phyloP scores from a whole-genome alignment of 2,797 vertebrate genomes.

The Crenichthys baileyi region DNA sequence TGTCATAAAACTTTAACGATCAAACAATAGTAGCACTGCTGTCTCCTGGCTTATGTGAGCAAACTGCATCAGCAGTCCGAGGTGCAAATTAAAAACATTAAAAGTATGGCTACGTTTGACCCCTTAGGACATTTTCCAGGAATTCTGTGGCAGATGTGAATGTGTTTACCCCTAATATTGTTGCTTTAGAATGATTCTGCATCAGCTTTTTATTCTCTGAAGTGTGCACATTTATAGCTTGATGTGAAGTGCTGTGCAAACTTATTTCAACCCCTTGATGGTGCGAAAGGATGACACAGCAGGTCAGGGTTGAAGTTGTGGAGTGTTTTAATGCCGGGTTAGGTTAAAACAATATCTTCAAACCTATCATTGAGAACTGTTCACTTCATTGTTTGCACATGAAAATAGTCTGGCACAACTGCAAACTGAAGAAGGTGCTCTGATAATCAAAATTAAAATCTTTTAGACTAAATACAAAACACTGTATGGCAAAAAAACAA shows the following conservation, averaged over 20 bases:
- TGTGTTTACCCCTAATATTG: conserved; percentile 42
- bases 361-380: no score
- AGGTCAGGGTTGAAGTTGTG: neutral
- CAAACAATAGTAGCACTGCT: conserved; percentile 56
- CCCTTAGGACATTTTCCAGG: neutral
- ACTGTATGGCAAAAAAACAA: no score
- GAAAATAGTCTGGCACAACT: no score
- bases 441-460: no score
- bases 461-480: no score
- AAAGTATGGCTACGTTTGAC: conserved; percentile 40
- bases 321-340: neutral
- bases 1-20: conserved; percentile 73
- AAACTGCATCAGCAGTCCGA: conserved; percentile 1
- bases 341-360: no score
- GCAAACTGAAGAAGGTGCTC: no score
- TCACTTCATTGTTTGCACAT: no score
- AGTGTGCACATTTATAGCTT: conserved; percentile 14
- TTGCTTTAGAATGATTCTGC: conserved; percentile 45
- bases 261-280: neutral
- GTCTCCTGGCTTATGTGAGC: conserved; percentile 53
- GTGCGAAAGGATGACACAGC: neutral
- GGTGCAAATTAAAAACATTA: conserved; percentile 46
- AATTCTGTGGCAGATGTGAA: conserved; percentile 3
- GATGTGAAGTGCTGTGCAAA: no score
- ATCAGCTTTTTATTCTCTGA: conserved; percentile 26